Conservation (phyloP, 2,888 invertebrate species). For the Bruchidius siliquastri region DNA sequence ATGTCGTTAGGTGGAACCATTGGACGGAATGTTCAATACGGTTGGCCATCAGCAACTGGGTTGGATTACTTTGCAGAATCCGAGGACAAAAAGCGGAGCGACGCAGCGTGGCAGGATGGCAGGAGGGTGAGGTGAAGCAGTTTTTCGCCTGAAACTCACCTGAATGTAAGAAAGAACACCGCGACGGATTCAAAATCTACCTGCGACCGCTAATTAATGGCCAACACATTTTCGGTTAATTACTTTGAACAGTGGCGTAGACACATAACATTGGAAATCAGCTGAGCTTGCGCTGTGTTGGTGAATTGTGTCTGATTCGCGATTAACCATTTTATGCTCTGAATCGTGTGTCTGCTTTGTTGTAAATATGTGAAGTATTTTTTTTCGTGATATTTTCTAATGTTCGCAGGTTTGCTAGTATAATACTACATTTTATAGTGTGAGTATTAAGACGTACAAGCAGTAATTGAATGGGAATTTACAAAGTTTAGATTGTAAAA, state of each 20-base stretch:
- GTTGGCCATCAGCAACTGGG: background rate
- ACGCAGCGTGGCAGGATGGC: background rate
- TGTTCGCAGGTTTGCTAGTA: too few relatives aligned
- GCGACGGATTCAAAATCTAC: slow-evolving; percentile 5
- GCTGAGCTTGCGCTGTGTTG: too few relatives aligned
- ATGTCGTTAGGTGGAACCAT: background rate
- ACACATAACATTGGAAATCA: background rate
- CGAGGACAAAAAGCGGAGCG: background rate
- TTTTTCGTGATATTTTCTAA: too few relatives aligned
- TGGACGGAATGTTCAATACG: background rate
- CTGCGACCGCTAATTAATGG: slow-evolving; percentile 6
- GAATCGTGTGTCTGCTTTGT: too few relatives aligned
- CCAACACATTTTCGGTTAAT: slow-evolving; percentile 7
- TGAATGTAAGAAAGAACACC: background rate
- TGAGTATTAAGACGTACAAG: too few relatives aligned
- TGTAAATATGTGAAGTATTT: too few relatives aligned
- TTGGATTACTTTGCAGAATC: background rate
- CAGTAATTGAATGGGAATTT: too few relatives aligned
- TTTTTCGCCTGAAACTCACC: background rate
- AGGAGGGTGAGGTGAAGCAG: background rate
- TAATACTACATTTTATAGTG: too few relatives aligned
- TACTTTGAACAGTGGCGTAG: background rate
- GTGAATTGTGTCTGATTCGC: too few relatives aligned
- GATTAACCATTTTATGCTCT: too few relatives aligned
- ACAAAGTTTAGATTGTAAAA: too few relatives aligned